Conservation (phyloP, 37 sponge, comb jelly and placozoan species). For the Ephydatia muelleri region DNA sequence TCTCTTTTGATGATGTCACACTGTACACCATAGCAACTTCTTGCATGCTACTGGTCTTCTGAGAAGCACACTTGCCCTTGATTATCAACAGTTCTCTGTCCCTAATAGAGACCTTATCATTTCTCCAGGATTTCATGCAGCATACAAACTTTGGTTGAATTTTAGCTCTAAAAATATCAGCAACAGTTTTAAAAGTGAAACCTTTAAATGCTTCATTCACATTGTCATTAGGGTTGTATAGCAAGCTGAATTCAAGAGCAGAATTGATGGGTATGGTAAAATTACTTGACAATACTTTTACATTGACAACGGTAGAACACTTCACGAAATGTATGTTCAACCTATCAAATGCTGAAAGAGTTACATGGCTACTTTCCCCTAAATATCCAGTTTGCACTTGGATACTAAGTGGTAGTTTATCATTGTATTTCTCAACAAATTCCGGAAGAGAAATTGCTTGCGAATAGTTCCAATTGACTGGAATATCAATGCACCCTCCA, state of each 20-base stretch:
- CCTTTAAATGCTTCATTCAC: not conserved
- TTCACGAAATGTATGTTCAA: not conserved
- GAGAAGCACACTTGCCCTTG: not conserved
- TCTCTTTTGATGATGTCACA: not conserved
- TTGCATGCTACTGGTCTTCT: not conserved
- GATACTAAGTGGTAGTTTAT: not conserved
- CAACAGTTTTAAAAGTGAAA: not conserved
- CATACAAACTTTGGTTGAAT: not conserved
- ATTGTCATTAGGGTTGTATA: conserved; percentile 10
- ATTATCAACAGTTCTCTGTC: conserved; percentile 36
- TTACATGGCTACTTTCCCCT: not conserved
- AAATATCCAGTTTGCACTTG: not conserved
- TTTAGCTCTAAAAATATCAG: not conserved
- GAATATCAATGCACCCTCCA: not conserved
- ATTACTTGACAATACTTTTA: not conserved
- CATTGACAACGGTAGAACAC: not conserved
- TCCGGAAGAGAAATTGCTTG: not conserved
- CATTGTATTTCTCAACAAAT: not conserved
- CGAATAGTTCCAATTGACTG: not conserved
- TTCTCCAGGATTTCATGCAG: not conserved
- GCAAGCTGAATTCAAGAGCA: conserved; percentile 39
- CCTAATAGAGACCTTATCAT: conserved; percentile 25
- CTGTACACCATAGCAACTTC: not conserved
- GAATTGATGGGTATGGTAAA: conserved; percentile 53
- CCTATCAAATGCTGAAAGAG: conserved; percentile 1